These are phyloP conservation scores for Ammodramus savannarum DNA, from an alignment of 2,113 vertebrate genomes.

Conservation along the genomic window DNA sequence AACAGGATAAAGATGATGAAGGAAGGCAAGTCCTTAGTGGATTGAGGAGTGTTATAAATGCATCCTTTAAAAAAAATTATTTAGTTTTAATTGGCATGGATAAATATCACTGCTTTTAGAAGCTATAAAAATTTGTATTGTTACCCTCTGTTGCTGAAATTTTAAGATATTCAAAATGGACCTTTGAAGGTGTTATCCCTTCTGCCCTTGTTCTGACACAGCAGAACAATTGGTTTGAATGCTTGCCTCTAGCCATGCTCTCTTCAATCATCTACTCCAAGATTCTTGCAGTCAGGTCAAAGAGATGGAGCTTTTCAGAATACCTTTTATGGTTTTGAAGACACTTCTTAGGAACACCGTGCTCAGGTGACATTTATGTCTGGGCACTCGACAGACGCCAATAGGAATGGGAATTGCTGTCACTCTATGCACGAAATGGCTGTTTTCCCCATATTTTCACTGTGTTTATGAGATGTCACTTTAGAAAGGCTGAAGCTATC, in stretches of 20 bases:
- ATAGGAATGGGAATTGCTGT: neutral
- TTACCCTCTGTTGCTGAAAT: neutral
- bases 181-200: neutral
- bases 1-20: neutral
- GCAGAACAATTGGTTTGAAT: slow-evolving; percentile 19
- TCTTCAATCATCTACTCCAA: neutral
- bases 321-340: neutral
- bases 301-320: slow-evolving; percentile 26
- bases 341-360: neutral
- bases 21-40: neutral
- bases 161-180: neutral
- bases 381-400: neutral
- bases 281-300: neutral
- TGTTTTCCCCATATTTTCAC: neutral
- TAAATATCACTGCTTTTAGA: neutral
- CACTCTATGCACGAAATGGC: neutral
- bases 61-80: neutral
- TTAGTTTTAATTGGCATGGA: neutral
- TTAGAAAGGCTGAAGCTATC: neutral
- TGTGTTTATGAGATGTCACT: neutral
- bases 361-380: neutral
- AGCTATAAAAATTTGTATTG: neutral
- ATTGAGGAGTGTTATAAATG: neutral
- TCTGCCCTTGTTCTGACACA: slow-evolving; percentile 12
- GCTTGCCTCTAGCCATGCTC: neutral